phyloP scores from a whole-genome alignment of 1,140 invertebrate genomes.

The Monomorium pharaonis region DNA sequence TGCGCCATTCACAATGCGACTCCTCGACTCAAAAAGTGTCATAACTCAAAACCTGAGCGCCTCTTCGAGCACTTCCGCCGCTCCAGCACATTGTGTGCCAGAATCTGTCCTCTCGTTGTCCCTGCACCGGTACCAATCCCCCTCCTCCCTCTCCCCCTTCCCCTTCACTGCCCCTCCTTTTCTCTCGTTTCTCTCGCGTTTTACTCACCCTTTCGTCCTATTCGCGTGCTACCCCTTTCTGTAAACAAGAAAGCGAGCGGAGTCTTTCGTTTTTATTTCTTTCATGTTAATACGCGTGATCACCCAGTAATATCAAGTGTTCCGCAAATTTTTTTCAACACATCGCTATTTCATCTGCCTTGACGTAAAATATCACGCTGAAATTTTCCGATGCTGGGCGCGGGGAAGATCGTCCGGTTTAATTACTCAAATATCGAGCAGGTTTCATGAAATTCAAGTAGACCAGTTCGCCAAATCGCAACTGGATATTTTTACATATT shows the following conservation, averaged over 20 bases:
- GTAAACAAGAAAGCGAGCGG: conserved; percentile 32
- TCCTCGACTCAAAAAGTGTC: conserved; percentile 82
- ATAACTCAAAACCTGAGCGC: conserved; percentile 82
- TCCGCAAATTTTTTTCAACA: not conserved
- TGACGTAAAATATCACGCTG: not conserved
- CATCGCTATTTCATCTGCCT: not conserved
- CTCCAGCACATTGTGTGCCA: conserved; percentile 78
- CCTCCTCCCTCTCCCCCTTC: not conserved
- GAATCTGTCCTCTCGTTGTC: conserved; percentile 67
- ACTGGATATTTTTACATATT: not conserved
- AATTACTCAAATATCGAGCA: not conserved
- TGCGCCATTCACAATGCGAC: conserved; percentile 80
- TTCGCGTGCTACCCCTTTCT: not conserved
- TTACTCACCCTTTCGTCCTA: not conserved
- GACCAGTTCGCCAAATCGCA: not conserved
- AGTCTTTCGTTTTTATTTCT: conserved; percentile 47
- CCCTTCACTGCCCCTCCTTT: not conserved
- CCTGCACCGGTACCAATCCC: not conserved
- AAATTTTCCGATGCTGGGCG: not conserved
- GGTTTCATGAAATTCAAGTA: not conserved
- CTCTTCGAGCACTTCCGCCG: conserved; percentile 78
- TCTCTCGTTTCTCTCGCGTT: not conserved
- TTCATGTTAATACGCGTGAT: conserved; percentile 58
- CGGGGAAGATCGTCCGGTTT: not conserved
- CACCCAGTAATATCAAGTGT: conserved; percentile 18